Evolutionary conservation across 2,888 invertebrate genomes (phyloP).

Genomic region (Torymus texanus): DNA sequence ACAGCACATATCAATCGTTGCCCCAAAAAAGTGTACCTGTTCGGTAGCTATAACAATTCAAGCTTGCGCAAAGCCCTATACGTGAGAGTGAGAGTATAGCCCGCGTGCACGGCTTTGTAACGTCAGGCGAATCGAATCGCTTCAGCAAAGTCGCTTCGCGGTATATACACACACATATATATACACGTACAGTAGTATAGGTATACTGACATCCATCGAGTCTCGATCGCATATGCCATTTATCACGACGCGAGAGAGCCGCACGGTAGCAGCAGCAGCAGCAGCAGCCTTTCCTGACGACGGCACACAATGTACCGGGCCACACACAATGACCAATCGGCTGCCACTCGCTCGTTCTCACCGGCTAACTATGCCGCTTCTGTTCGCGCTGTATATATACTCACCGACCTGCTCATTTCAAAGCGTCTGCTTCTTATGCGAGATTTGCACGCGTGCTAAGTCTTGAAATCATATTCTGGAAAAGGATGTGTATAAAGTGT

Average conservation of each 20-base stretch:
- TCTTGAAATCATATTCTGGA: no score
- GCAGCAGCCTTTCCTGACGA: constrained; percentile 18
- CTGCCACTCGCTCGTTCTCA: background rate
- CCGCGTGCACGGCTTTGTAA: constrained; percentile 22
- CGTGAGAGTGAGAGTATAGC: no score
- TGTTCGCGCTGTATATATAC: no score
- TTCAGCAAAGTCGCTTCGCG: constrained; percentile 5
- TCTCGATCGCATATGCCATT: constrained; percentile 65
- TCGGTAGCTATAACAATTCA: no score
- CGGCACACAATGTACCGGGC: constrained; percentile 7
- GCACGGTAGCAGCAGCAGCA: constrained; percentile 53
- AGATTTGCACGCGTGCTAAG: no score
- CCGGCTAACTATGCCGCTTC: background rate
- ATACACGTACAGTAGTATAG: constrained; percentile 18
- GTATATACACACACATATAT: background rate
- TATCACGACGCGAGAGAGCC: constrained; percentile 62
- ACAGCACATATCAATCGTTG: no score
- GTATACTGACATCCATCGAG: constrained; percentile 59
- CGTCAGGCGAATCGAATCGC: constrained; percentile 25
- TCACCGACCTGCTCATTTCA: no score
- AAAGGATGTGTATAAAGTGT: no score
- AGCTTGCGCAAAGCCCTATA: no score
- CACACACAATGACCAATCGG: background rate
- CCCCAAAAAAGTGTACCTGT: no score
- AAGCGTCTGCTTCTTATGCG: no score